Evolutionary conservation across 2,888 invertebrate genomes (phyloP).

Genomic region (Watsonalla binaria): DNA sequence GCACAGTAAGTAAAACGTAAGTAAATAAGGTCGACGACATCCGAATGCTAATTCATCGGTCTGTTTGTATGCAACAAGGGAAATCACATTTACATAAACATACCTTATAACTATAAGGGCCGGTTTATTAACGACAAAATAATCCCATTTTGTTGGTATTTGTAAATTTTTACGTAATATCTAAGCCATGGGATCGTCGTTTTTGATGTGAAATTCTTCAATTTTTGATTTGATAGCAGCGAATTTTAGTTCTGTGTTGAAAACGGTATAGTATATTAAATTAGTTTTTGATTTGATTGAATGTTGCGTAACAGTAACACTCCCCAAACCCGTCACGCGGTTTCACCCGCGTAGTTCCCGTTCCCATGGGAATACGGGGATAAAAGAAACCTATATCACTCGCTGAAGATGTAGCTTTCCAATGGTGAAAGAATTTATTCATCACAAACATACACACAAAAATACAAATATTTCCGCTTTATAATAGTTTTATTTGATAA

Average conservation of each 20-base stretch:
- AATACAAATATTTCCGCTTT: too few relatives aligned
- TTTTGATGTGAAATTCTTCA: not conserved
- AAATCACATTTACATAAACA: not conserved
- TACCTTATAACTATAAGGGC: not conserved
- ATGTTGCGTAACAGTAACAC: too few relatives aligned
- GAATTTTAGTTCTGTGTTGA: not conserved
- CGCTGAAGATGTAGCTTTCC: too few relatives aligned
- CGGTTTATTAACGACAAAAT: not conserved
- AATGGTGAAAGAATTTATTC: too few relatives aligned
- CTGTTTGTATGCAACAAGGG: not conserved
- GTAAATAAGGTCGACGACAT: not conserved
- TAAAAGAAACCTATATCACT: too few relatives aligned
- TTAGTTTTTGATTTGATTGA: not conserved
- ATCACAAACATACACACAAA: too few relatives aligned
- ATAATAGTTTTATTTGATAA: too few relatives aligned
- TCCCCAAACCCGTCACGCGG: too few relatives aligned
- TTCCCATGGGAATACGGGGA: too few relatives aligned
- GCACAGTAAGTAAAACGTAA: too few relatives aligned
- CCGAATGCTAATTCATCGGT: not conserved
- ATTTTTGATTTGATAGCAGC: not conserved
- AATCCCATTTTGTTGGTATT: not conserved
- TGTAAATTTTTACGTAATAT: not conserved
- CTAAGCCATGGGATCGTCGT: not conserved
- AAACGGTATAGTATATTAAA: not conserved
- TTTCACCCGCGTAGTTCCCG: too few relatives aligned